Base-by-base conservation (phyloP, 1,140 invertebrate genomes). In the Temnothorax longispinosus region DNA sequence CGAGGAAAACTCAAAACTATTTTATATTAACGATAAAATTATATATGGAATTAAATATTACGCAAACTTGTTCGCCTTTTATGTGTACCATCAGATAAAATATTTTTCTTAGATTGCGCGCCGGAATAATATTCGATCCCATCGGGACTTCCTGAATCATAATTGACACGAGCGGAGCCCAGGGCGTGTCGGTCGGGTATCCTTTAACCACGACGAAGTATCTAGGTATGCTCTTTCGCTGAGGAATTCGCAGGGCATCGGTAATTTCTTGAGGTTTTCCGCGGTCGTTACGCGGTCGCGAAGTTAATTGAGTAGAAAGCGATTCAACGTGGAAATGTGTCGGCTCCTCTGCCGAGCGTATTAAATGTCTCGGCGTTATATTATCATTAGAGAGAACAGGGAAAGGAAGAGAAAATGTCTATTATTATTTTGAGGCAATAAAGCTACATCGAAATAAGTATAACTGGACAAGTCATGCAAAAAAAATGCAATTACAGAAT, bases 241-340 rank as follows among this genome's bases (percentile, higher is more conserved):
- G 56, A n/a, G 52, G 64, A 86, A 88, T 86, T 84, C 35, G 10
- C 56, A 5, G n/a, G 11, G 56, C 38, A 50, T 58, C n/a, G 21
- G 38, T 56, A 64, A 85, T 65, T 58, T 35, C 81, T 74, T 67
- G 88, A 86, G 81, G 74, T 89, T 88, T 88, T 69, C 74, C 81
- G 35, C 21, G 54, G 67, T 35, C 58, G 74, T 89, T 80, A 85
- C 81, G 87, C 87, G 87, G 74, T 56, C 38, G 74, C 58, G 7
- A 56, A 72, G 81, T 64, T 89, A 80, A 89, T 89, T 62, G 87
- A 89, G 87, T 89, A 89, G 88, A 89, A 89, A 89, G 76, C 38
- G 47, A 74, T 50, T 69, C 74, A 78, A 81, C 72, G 56, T 81
- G 60, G 27, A 75, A 89, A 89, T 89, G 38, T 27, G 35, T 21